Conservation (phyloP, 2,888 invertebrate genomes). For the Venusia cambrica region DNA sequence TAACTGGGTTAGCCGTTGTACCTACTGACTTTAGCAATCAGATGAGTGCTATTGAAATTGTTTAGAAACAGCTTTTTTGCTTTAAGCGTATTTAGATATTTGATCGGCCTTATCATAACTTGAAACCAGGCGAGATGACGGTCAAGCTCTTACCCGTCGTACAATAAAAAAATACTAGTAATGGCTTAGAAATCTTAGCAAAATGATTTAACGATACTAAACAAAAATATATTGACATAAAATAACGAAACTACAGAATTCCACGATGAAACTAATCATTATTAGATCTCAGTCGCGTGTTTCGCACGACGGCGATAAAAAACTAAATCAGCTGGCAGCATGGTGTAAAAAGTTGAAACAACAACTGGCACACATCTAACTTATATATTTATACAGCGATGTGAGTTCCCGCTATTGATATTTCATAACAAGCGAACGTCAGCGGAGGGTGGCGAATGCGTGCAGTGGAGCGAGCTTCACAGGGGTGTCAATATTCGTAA, state of each 20-base stretch:
- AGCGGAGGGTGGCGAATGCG: conserved; percentile 46
- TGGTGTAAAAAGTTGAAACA: conserved; percentile 21
- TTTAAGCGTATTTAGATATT: no score
- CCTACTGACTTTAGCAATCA: conserved; percentile 30
- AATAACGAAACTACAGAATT: no score
- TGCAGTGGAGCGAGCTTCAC: conserved; percentile 42
- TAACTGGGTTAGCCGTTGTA: conserved; percentile 23
- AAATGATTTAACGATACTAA: no score
- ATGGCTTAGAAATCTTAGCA: no score
- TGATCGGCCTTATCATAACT: no score
- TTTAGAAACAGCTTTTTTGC: no score
- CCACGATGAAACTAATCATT: conserved; percentile 16
- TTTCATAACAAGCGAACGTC: conserved; percentile 64
- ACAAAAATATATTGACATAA: no score
- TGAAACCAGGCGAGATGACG: no score
- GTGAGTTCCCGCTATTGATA: conserved; percentile 49
- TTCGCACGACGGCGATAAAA: conserved; percentile 19
- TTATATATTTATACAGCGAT: conserved; percentile 33
- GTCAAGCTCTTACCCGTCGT: no score
- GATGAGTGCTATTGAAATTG: conserved; percentile 25
- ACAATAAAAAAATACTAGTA: no score
- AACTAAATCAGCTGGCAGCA: conserved; percentile 18
- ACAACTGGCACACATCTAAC: conserved; percentile 19
- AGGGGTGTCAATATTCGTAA: conserved; percentile 66
- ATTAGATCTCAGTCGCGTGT: conserved; percentile 15